Conservation (phyloP, 2,113 vertebrate species). For the Garra rufa region DNA sequence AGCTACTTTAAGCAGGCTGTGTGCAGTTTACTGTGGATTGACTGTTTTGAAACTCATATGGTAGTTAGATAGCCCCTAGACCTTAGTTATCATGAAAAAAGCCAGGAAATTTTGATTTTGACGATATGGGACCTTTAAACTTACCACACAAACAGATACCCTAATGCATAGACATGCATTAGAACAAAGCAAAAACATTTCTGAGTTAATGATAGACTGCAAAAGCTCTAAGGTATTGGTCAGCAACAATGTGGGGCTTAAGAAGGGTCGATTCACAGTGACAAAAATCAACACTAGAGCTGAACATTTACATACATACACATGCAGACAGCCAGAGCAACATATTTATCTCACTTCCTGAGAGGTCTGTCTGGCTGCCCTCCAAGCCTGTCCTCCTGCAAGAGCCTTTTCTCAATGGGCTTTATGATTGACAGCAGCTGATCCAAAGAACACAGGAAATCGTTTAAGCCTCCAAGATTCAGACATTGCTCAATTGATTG, state of each 20-base stretch:
- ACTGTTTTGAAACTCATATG: no score
- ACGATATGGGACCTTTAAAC: no score
- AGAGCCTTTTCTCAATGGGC: constrained; percentile 8
- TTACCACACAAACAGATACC: no score
- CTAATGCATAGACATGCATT: no score
- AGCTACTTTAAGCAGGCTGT: no score
- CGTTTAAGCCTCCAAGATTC: constrained; percentile 24
- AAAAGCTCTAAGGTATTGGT: neutral
- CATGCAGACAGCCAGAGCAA: neutral
- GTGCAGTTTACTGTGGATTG: no score
- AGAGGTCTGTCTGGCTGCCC: constrained; percentile 17
- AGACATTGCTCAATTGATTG: constrained; percentile 25
- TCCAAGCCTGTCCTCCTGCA: constrained; percentile 22
- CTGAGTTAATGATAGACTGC: neutral
- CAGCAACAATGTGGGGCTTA: neutral
- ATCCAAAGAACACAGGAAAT: constrained; percentile 39
- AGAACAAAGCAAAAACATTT: no score
- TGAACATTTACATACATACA: neutral
- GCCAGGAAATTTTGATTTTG: no score
- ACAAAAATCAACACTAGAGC: neutral
- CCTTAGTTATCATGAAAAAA: no score
- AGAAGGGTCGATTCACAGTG: neutral
- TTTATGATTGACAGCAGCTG: constrained; percentile 31
- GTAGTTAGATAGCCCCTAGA: no score
- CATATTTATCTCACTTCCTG: neutral